phyloP scores from a whole-genome alignment of 2,797 vertebrate species.

The Sandelia bainsii region DNA sequence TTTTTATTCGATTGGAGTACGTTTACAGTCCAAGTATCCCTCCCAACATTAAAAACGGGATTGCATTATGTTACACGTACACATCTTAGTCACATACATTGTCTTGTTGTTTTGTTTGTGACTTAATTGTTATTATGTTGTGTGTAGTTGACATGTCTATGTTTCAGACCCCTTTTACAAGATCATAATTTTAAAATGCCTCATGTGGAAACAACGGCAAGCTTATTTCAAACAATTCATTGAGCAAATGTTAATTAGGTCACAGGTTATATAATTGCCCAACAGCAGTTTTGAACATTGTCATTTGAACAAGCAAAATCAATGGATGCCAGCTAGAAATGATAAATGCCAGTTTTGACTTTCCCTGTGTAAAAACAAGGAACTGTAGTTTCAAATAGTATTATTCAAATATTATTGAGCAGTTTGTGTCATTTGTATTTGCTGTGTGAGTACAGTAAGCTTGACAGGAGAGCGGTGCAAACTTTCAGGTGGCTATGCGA shows the following conservation, averaged over 20 bases:
- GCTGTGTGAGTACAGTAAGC: not conserved
- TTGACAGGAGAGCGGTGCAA: not conserved
- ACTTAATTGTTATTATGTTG: too few relatives aligned
- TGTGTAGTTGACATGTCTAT: too few relatives aligned
- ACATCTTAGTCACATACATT: too few relatives aligned
- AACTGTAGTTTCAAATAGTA: too few relatives aligned
- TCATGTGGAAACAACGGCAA: not conserved
- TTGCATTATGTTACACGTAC: not conserved
- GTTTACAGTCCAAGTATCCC: slow-evolving; percentile 1
- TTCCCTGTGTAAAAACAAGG: not conserved
- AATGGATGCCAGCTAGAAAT: not conserved
- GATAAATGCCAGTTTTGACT: not conserved
- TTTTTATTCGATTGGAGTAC: not conserved
- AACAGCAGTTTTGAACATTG: too few relatives aligned
- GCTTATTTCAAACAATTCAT: not conserved
- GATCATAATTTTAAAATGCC: too few relatives aligned
- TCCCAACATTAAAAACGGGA: not conserved
- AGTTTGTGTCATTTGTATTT: too few relatives aligned
- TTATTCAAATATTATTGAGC: too few relatives aligned
- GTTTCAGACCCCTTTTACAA: too few relatives aligned
- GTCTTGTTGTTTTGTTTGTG: too few relatives aligned
- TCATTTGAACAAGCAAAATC: not conserved
- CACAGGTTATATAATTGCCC: not conserved
- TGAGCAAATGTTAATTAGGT: not conserved
- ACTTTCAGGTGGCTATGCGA: not conserved